Conservation (phyloP, 2,113 vertebrate genomes). For the Orycteropus afer region DNA sequence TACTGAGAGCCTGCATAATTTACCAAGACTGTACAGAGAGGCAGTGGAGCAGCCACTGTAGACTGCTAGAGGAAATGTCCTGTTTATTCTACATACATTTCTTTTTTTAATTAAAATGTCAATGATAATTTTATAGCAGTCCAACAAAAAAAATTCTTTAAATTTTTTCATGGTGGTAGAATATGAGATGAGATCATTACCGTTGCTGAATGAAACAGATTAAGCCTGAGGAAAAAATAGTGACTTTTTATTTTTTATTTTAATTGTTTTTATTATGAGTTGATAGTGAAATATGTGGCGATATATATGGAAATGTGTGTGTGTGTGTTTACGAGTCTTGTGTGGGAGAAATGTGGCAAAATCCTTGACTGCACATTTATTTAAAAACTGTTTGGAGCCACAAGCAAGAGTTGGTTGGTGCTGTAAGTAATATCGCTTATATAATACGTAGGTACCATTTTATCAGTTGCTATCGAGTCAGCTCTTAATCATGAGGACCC, state of each 20-base stretch:
- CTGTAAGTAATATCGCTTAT: background rate
- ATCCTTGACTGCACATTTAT: slow-evolving; percentile 42
- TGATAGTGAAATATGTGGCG: slow-evolving; percentile 24
- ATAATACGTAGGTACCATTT: background rate
- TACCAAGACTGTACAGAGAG: slow-evolving; percentile 77
- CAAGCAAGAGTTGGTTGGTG: background rate
- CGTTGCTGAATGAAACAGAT: slow-evolving; percentile 68
- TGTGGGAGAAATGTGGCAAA: slow-evolving; percentile 22
- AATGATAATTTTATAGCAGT: slow-evolving; percentile 77
- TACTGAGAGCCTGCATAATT: slow-evolving; percentile 80
- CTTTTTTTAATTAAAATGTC: slow-evolving; percentile 82
- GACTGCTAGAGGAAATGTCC: slow-evolving; percentile 68
- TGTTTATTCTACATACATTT: slow-evolving; percentile 80
- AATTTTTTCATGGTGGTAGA: slow-evolving; percentile 75
- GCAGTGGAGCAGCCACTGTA: slow-evolving; percentile 72
- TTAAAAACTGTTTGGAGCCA: slow-evolving; percentile 35
- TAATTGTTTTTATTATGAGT: slow-evolving; percentile 64
- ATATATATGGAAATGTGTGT: background rate
- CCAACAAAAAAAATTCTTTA: slow-evolving; percentile 64
- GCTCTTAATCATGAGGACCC: background rate
- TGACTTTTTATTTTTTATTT: slow-evolving; percentile 65
- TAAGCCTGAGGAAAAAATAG: slow-evolving; percentile 54
- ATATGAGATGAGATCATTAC: slow-evolving; percentile 72
- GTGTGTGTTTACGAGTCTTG: background rate
- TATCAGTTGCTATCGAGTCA: background rate